Conservation (phyloP, 2,888 invertebrate genomes). For the Sisyra nigra region DNA sequence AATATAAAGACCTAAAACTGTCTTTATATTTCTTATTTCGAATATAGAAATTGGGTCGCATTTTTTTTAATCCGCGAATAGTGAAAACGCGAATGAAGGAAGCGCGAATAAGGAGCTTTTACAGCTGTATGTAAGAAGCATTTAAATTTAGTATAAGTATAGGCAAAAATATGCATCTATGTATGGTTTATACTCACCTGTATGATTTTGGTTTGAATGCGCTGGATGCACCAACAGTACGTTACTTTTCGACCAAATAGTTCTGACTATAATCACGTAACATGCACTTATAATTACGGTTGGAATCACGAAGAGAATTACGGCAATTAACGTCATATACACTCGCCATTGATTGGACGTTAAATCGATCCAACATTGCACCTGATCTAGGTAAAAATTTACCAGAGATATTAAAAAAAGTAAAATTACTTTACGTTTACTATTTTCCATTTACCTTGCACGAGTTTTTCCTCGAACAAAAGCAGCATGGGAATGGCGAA, state of each 20-base stretch:
- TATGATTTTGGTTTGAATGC: background rate
- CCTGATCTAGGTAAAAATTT: constrained; percentile 32
- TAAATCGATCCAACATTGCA: constrained; percentile 83
- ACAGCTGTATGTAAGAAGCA: too few relatives aligned
- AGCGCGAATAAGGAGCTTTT: too few relatives aligned
- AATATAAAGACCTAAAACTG: too few relatives aligned
- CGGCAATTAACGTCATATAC: constrained; percentile 72
- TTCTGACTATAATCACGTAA: constrained; percentile 78
- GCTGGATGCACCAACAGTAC: constrained; percentile 41
- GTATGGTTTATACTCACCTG: too few relatives aligned
- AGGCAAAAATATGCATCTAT: too few relatives aligned
- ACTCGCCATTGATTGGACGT: constrained; percentile 66
- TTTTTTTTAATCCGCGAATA: too few relatives aligned
- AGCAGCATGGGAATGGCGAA: constrained; percentile 72
- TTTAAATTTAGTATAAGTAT: too few relatives aligned
- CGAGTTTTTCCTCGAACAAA: constrained; percentile 61
- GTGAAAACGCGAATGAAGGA: too few relatives aligned
- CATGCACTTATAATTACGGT: constrained; percentile 79
- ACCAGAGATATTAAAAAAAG: background rate
- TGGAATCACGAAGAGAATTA: constrained; percentile 70
- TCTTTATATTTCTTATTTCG: too few relatives aligned
- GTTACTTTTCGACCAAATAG: constrained; percentile 80
- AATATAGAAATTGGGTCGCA: too few relatives aligned
- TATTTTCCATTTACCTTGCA: constrained; percentile 39
- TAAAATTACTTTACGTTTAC: too few relatives aligned